phyloP scores from a whole-genome alignment of 2,888 invertebrate species.

The Dryobotodes eremita region DNA sequence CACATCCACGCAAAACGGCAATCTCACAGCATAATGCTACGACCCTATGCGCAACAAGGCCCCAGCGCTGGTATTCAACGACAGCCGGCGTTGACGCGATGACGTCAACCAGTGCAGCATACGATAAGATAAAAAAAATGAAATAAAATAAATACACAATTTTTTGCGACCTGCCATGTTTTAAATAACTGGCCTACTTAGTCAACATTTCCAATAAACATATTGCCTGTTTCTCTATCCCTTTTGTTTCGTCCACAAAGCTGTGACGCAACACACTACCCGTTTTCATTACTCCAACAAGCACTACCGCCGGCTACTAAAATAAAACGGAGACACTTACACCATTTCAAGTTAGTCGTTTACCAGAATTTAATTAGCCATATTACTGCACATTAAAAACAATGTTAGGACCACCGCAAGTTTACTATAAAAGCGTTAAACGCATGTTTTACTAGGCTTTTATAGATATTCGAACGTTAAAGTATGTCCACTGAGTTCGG shows the following conservation, averaged over 20 bases:
- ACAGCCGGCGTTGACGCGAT: no score
- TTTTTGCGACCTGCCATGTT: no score
- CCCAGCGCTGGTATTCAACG: no score
- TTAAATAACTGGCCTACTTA: neutral
- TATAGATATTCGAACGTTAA: constrained; percentile 77
- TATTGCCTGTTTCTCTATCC: neutral
- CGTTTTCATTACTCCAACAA: constrained; percentile 50
- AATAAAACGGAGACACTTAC: constrained; percentile 68
- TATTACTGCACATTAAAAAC: constrained; percentile 89
- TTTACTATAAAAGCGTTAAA: constrained; percentile 83
- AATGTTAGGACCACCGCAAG: constrained; percentile 88
- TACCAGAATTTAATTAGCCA: constrained; percentile 85
- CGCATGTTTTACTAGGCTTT: constrained; percentile 80
- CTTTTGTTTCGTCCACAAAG: constrained; percentile 39
- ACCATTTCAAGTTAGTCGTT: constrained; percentile 75
- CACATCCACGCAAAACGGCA: no score
- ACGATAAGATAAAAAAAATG: no score
- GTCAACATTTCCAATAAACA: neutral
- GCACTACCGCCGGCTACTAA: constrained; percentile 59
- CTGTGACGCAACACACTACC: constrained; percentile 29
- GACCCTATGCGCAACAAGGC: no score
- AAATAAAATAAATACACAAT: no score
- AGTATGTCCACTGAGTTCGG: constrained; percentile 66
- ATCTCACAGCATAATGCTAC: no score
- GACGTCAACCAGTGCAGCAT: no score